Evolutionary conservation across 2,797 vertebrate species (phyloP), one percentile per base, ranked within the genome.

Genomic region (Pagetopsis macropterus): DNA sequence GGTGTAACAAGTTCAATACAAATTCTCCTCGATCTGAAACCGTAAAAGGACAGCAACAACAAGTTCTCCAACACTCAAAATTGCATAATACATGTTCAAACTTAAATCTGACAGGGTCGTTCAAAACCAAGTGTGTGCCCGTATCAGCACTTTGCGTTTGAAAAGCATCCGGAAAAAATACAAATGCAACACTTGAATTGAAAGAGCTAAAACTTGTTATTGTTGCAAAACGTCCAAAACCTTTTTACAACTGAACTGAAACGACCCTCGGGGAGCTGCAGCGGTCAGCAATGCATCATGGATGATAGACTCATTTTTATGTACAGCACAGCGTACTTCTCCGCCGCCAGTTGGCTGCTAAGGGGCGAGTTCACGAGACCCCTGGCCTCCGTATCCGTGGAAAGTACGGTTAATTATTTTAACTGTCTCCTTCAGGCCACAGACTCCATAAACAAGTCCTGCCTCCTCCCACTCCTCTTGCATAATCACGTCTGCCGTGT

Each of bases 401-500:
- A 75, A 72, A 77, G 67, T 73, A 61, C 2, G 11, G 8, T 54
- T 62, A 72, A 73, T 75, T 76, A 48, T 54, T 70, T 54, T 55
- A 65, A 83, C 57, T 3, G 56, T 72, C 72, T 84, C 74, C 82
- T 84, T 72, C 61, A 54, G 80, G 86, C 77, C 64, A 55, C 58
- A 67, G 66, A 64, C 72, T 79, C 70, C 66, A 72, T 67, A 76
- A 86, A 82, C 78, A 67, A 40, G 57, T 76, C 37, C 66, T 46
- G 82, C 70, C 66, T 76, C 79, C 77, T 64, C 79, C 58, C 48
- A 44, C 72, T 81, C 57, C 59, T 79, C 75, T 76, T 79, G 79
- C 76, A 81, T 86, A 87, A 89, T 83, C 72, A 64, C 69, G 9
- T 87, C 74, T 45, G 33, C 56, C 3, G 19, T 64, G 85, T 75